These are phyloP conservation scores for Neomonachus schauinslandi DNA, from an alignment of 2,113 vertebrate species.

Conservation along the genomic window DNA sequence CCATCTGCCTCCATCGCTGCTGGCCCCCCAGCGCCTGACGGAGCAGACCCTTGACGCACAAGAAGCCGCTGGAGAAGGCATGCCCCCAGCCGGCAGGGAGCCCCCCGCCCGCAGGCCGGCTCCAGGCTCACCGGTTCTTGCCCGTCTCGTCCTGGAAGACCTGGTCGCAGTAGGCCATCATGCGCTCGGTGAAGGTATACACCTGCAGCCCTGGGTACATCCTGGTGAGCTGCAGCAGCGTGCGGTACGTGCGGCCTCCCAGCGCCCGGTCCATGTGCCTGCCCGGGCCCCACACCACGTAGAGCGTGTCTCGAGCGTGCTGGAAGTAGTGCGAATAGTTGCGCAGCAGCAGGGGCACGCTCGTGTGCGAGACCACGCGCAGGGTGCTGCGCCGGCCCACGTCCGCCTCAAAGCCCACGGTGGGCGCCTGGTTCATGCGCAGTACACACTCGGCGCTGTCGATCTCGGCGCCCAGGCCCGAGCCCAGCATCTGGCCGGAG, in stretches of 20 bases:
- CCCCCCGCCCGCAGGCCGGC: no score
- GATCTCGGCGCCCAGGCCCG: slow-evolving; percentile 88
- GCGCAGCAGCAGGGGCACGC: slow-evolving; percentile 90
- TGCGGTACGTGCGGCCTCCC: slow-evolving; percentile 88
- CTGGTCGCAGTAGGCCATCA: slow-evolving; percentile 91
- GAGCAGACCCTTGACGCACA: background rate
- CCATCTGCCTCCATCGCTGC: background rate
- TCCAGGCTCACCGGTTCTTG: slow-evolving; percentile 92
- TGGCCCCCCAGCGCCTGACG: background rate
- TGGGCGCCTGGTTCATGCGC: slow-evolving; percentile 97
- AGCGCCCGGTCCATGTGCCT: slow-evolving; percentile 92
- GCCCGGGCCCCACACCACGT: slow-evolving; percentile 95
- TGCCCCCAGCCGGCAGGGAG: background rate
- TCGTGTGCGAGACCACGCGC: slow-evolving; percentile 95
- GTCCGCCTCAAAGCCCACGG: slow-evolving; percentile 89
- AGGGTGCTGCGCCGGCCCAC: slow-evolving; percentile 91
- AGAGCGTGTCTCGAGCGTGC: slow-evolving; percentile 88
- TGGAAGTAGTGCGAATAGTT: slow-evolving; percentile 92
- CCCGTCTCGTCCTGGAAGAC: slow-evolving; percentile 97
- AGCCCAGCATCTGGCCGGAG: slow-evolving; percentile 96
- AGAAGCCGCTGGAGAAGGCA: background rate
- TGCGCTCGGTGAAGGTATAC: slow-evolving; percentile 91
- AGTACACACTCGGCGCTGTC: slow-evolving; percentile 91
- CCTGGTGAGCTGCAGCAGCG: slow-evolving; percentile 85
- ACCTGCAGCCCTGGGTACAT: slow-evolving; percentile 88